A percentile compares a stretch with the other conserved stretches of the same genome.
Conservation (phyloP, 1,140 invertebrate species). For the Ooceraea biroi region DNA sequence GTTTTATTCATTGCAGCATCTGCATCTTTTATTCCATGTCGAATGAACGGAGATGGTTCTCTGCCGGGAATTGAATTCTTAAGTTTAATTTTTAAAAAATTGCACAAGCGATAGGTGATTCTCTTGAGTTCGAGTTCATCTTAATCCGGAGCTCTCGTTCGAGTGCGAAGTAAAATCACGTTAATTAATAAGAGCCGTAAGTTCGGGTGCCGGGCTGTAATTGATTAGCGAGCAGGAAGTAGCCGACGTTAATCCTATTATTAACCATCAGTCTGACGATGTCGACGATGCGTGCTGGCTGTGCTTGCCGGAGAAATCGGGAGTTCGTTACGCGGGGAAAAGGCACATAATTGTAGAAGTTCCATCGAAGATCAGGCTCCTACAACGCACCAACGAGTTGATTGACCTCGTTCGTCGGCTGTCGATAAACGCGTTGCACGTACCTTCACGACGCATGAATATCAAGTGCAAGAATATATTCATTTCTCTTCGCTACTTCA, state of each 20-base stretch:
- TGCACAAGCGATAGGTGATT: neutral
- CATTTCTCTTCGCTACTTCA: constrained; percentile 38
- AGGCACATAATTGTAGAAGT: constrained; percentile 17
- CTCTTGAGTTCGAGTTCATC: neutral
- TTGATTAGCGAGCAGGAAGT: constrained; percentile 28
- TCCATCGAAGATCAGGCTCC: constrained; percentile 28
- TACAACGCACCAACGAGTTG: neutral
- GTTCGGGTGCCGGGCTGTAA: neutral
- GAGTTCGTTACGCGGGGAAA: constrained; percentile 9
- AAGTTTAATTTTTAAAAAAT: neutral
- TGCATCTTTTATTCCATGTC: no score
- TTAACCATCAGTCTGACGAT: constrained; percentile 1
- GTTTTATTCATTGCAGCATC: no score
- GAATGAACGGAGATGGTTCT: no score
- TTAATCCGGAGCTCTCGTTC: neutral
- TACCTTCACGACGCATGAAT: constrained; percentile 63
- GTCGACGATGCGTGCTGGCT: constrained; percentile 17
- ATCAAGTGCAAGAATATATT: constrained; percentile 68
- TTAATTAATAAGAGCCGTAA: constrained; percentile 20
- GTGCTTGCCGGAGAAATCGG: constrained; percentile 25
- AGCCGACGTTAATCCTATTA: constrained; percentile 10
- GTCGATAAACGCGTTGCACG: constrained; percentile 17
- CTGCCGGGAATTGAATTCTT: neutral
- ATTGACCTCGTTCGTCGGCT: constrained; percentile 34
- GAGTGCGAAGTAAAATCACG: neutral